Base-by-base conservation (phyloP, 1,140 invertebrate species). In the Lepidurus arcticus region DNA sequence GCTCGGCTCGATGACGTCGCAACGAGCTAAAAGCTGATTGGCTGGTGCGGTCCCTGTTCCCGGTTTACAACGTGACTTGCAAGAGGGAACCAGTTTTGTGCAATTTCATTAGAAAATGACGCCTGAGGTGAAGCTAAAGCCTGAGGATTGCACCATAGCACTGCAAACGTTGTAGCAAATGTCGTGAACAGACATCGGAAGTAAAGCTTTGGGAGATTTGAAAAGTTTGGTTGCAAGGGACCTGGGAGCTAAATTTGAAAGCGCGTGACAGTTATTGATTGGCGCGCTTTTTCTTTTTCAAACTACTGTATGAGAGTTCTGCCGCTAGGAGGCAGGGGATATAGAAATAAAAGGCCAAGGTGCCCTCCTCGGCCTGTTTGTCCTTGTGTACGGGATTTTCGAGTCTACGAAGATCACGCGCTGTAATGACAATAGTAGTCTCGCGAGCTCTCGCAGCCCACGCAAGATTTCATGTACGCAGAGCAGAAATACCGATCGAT, bases 221-320 rank as follows among this genome's bases (percentile, higher is more conserved):
- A 65, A 65, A 13, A 13, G 13, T 65, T 65, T 21, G 9, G 53
- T 21, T n/a, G 0, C 21, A n/a, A 21, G 53, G 34, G 3, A 65
- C 6, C 9, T 16, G 8, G 53, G 21, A 65, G 13, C 7, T 16
- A 7, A 65, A 65, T n/a, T 21, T 65, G 21, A 65, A 65, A 65
- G 53, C 53, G 53, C 53, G 21, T 65, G 53, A 65, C 53, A 65
- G 21, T 65, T 65, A 65, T 65, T 65, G 53, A 65, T 65, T 65
- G 53, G 9, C 53, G 53, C 53, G 53, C 53, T 65, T 9, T 65
- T 65, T 65, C 9, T 65, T 65, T n/a, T 34, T 34, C 34, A 34
- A 34, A 34, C 2, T 3, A 34, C 2, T 21, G n/a, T 65, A 21
- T 65, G 53, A 21, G 53, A 65, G 16, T 34, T 34, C 34, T 65